phyloP scores from a whole-genome alignment of 2,113 vertebrate species.

The Gallinago jamesoni region DNA sequence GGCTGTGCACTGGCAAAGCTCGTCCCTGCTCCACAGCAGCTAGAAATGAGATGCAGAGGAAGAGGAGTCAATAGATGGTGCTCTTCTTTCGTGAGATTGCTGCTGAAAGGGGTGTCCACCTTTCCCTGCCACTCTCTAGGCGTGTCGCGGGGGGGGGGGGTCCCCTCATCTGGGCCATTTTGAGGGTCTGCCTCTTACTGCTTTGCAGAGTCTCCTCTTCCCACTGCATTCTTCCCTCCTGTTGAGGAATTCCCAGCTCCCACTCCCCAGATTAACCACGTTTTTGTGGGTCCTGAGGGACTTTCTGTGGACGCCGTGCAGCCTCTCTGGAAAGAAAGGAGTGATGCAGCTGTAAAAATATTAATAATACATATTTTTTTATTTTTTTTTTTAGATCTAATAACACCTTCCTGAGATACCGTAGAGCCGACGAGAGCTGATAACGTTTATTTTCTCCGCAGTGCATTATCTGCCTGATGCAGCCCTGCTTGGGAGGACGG shows the following conservation, averaged over 20 bases:
- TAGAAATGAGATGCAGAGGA: background rate
- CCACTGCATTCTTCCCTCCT: background rate
- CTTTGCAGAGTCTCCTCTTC: background rate
- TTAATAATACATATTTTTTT: background rate
- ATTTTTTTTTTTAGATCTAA: background rate
- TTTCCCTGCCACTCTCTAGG: background rate
- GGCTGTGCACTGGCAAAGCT: background rate
- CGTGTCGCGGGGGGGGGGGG: rapidly evolving
- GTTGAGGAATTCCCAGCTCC: background rate
- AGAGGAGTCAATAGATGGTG: slow-evolving; percentile 28
- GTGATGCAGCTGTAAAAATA: background rate
- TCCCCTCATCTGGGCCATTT: rapidly evolving
- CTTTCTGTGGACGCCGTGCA: rapidly evolving
- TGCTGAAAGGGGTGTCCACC: background rate
- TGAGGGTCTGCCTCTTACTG: background rate
- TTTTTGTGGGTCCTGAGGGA: background rate
- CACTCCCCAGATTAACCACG: rapidly evolving
- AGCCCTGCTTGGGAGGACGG: background rate
- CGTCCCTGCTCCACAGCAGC: rapidly evolving
- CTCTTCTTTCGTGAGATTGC: background rate
- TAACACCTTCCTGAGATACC: background rate
- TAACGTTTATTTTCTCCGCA: background rate
- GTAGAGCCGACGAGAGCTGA: background rate
- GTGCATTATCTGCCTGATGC: background rate
- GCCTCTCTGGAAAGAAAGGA: background rate